Evolutionary conservation across 2,113 vertebrate species (phyloP), one percentile per base, ranked within the genome.

Genomic region (Seriola dumerili): DNA sequence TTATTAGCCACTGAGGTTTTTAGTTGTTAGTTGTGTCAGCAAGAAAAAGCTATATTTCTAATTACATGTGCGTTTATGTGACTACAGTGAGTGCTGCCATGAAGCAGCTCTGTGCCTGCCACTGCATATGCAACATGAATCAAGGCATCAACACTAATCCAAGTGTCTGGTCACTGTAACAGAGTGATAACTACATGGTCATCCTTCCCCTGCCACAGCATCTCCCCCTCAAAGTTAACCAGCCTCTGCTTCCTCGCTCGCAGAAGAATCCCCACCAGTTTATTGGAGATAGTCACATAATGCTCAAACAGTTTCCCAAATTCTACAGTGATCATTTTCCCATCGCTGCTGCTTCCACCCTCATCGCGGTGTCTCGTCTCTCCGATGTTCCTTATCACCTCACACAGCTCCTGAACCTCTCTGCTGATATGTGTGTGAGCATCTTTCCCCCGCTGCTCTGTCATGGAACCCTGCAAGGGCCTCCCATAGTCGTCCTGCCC

Each of bases 151-250:
- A 42, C 13, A 21, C 17, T 52, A 40, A 38, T 42, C 13, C 23
- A 57, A 17, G 25, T 69, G 66, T 57, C 17, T 72, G 44, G 34
- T 96, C 89, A 96, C 3, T 93, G 80, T 61, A 96, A 76, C 78
- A 98, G 91, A 59, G 94, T 96, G 74, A 98, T 97, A 75, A 96
- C 29, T 17, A 96, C 93, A 0, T 91, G 86, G 85, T 98, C 95
- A 88, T 98, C 96, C 92, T 95, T 95, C 82, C 97, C 96, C 93
- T 98, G 97, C 97, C 97, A 98, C 75, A 98, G 93, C 97, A 98
- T 98, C 93, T 98, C 97, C 32, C 97, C 97, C 67, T 97, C 94
- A 89, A 98, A 98, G 44, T 93, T 90, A 78, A 98, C 92, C 80
- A 97, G 94, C 9, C 95, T 93, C 0, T 97, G 96, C 85, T 96